Evolutionary conservation across 2,888 invertebrate genomes (phyloP).

Genomic region (Kuschelorhynchus macadamiae): DNA sequence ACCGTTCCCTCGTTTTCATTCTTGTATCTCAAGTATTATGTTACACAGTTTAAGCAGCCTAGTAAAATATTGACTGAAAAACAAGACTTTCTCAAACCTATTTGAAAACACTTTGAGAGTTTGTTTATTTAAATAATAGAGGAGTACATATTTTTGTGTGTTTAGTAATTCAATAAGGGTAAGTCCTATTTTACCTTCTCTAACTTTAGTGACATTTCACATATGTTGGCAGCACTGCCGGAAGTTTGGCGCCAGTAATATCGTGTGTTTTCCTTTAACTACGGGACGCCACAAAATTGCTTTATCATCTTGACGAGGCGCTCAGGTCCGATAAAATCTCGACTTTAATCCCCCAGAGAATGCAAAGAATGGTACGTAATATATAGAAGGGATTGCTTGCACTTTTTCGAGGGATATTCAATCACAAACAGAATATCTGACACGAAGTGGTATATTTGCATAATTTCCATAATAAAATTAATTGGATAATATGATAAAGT

Average conservation of each 20-base stretch:
- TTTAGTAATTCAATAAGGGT: slow-evolving; percentile 63
- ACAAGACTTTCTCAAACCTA: slow-evolving; percentile 60
- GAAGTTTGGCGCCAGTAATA: slow-evolving; percentile 36
- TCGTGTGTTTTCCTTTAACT: slow-evolving; percentile 34
- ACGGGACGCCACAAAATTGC: slow-evolving; percentile 30
- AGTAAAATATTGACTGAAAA: slow-evolving; percentile 62
- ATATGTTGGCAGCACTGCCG: slow-evolving; percentile 58
- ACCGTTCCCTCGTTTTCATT: slow-evolving; percentile 41
- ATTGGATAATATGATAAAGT: slow-evolving; percentile 40
- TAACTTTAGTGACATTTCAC: slow-evolving; percentile 53
- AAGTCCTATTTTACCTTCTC: slow-evolving; percentile 40
- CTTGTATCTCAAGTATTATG: slow-evolving; percentile 53
- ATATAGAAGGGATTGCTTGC: slow-evolving; percentile 44
- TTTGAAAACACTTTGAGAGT: slow-evolving; percentile 68
- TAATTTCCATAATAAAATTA: slow-evolving; percentile 40
- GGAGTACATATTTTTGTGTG: slow-evolving; percentile 66
- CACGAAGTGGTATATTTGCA: slow-evolving; percentile 40
- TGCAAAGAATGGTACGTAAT: slow-evolving; percentile 40
- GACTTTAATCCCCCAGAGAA: slow-evolving; percentile 42
- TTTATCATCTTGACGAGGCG: slow-evolving; percentile 42
- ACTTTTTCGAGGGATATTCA: slow-evolving; percentile 46
- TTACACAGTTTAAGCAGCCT: slow-evolving; percentile 55
- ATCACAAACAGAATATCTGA: slow-evolving; percentile 42
- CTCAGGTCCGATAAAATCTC: slow-evolving; percentile 44
- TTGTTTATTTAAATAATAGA: slow-evolving; percentile 69